Percentiles rank a stretch among this genome's conserved stretches.
phyloP scores from a whole-genome alignment of 2,113 vertebrate genomes.

The Erpornis zantholeuca region DNA sequence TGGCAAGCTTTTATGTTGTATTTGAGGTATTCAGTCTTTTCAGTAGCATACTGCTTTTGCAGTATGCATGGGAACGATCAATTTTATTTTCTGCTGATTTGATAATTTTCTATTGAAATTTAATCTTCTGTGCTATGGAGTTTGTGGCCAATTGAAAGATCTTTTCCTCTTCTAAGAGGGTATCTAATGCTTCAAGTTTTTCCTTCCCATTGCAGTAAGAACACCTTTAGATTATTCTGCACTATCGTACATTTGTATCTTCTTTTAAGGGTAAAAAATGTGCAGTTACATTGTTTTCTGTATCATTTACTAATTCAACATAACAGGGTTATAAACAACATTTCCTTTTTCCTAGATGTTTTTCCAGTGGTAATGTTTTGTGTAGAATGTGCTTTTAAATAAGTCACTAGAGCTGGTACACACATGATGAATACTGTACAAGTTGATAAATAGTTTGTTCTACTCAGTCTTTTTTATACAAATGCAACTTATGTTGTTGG shows the following conservation, averaged over 20 bases:
- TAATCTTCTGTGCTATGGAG: constrained; percentile 23
- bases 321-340: background rate
- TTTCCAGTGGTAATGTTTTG: background rate
- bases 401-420: background rate
- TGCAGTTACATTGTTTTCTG: background rate
- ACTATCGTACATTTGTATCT: background rate
- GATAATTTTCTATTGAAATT: constrained; percentile 53
- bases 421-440: background rate
- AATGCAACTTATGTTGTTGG: background rate
- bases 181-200: constrained; percentile 2
- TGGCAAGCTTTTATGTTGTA: constrained; percentile 55
- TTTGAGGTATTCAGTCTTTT: constrained; percentile 40
- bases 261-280: background rate
- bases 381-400: background rate
- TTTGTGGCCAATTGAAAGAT: background rate
- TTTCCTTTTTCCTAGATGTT: background rate
- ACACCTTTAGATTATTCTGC: background rate
- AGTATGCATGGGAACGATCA: constrained; percentile 20
- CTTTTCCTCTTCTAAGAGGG: background rate
- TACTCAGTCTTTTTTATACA: background rate
- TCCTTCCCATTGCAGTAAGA: background rate
- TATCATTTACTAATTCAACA: background rate
- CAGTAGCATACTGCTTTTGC: constrained; percentile 50
- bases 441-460: background rate
- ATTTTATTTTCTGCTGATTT: constrained; percentile 67